phyloP scores from a whole-genome alignment of 2,888 invertebrate species.

The Iselma pallidipennis region DNA sequence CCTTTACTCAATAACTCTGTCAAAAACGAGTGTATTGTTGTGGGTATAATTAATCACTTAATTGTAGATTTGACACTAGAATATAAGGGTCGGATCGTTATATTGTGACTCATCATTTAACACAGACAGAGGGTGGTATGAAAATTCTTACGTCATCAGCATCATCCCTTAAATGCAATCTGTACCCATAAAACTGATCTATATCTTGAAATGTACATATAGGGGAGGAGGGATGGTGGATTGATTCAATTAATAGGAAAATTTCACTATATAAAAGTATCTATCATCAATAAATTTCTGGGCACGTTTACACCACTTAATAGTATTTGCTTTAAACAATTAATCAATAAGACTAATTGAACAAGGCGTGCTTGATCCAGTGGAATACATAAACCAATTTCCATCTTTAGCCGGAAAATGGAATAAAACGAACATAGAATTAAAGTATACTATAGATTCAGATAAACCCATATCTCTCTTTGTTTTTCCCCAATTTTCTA shows the following conservation, averaged over 20 bases:
- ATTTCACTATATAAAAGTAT: too few relatives aligned
- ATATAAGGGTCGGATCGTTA: conserved; percentile 18
- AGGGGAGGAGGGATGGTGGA: too few relatives aligned
- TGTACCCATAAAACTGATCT: background rate
- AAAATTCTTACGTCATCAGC: conserved; percentile 25
- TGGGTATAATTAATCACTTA: conserved; percentile 21
- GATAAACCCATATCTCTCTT: too few relatives aligned
- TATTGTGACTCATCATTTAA: conserved; percentile 20
- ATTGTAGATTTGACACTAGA: conserved; percentile 18
- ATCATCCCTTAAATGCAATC: conserved; percentile 2
- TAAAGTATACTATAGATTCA: too few relatives aligned
- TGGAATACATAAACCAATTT: conserved; percentile 5
- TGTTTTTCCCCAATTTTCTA: background rate
- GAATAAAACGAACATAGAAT: background rate
- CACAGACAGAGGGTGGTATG: conserved; percentile 12
- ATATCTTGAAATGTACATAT: too few relatives aligned
- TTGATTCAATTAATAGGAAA: too few relatives aligned
- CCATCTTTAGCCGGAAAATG: background rate
- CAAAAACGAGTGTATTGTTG: background rate
- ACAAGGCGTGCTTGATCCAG: conserved; percentile 4
- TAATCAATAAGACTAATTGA: conserved; percentile 20
- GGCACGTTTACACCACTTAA: conserved; percentile 1
- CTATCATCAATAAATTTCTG: conserved; percentile 2
- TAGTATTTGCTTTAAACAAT: conserved; percentile 6
- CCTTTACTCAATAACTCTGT: background rate